Evolutionary conservation across 2,888 invertebrate genomes (phyloP).

Genomic region (Germaria angustata): DNA sequence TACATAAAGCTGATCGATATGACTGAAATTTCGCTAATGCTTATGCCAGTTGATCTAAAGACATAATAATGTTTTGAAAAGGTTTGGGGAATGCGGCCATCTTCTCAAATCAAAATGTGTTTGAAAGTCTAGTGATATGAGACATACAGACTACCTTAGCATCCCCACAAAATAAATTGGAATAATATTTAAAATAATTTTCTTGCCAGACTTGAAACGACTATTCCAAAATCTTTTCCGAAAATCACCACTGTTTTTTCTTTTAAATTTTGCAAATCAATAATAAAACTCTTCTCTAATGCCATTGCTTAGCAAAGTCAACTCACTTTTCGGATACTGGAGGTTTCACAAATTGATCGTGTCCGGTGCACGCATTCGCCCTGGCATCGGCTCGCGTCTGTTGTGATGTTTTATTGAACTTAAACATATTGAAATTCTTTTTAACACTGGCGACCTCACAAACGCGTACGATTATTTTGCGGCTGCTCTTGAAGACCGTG

Average conservation of each 20-base stretch:
- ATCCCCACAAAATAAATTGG: too few species aligned
- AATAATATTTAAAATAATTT: too few species aligned
- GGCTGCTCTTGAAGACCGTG: conserved; percentile 80
- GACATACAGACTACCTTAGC: too few species aligned
- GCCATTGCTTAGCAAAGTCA: conserved; percentile 28
- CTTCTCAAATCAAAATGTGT: too few species aligned
- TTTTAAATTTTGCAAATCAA: neutral
- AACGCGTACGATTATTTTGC: conserved; percentile 80
- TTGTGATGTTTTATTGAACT: conserved; percentile 81
- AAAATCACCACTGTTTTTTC: conserved; percentile 5
- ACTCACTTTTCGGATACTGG: conserved; percentile 81
- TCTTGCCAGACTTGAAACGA: too few species aligned
- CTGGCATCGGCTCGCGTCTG: conserved; percentile 80
- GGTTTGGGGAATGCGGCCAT: too few species aligned
- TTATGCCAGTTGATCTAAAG: too few species aligned
- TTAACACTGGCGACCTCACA: conserved; percentile 80
- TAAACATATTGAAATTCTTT: conserved; percentile 85
- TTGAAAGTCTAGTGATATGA: too few species aligned
- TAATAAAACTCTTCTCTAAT: neutral
- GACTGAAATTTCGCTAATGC: too few species aligned
- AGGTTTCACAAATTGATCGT: conserved; percentile 89
- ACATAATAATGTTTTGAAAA: too few species aligned
- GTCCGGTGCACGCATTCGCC: conserved; percentile 88
- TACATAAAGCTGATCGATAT: too few species aligned
- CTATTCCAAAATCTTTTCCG: too few species aligned